Evolutionary conservation across 2,888 invertebrate genomes (phyloP).

Genomic region (Gymnoscelis rufifasciata): DNA sequence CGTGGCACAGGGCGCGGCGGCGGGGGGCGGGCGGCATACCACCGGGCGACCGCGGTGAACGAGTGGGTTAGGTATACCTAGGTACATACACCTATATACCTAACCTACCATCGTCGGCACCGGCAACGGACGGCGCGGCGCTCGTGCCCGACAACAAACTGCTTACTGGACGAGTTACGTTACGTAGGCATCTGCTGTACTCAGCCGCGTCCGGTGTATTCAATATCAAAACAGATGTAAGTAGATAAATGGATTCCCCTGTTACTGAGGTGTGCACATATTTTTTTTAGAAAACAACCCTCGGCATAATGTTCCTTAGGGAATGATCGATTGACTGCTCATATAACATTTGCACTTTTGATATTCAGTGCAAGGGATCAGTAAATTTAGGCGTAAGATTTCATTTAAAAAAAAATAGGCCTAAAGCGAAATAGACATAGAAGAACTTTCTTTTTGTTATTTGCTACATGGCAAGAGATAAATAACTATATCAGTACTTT

Average conservation of each 20-base stretch:
- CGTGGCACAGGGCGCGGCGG: constrained; percentile 44
- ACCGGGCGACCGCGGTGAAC: constrained; percentile 59
- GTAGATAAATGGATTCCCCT: neutral
- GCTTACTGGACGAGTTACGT: constrained; percentile 77
- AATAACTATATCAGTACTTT: too few species aligned
- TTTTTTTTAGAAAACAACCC: too few species aligned
- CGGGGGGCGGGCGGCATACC: constrained; percentile 62
- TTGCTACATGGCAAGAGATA: too few species aligned
- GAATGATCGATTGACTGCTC: too few species aligned
- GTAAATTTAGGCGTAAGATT: too few species aligned
- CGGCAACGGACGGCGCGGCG: constrained; percentile 57
- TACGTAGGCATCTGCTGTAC: constrained; percentile 63
- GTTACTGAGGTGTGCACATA: too few species aligned
- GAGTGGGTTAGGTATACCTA: constrained; percentile 43
- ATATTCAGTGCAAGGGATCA: too few species aligned
- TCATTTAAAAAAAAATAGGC: too few species aligned
- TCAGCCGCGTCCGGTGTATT: constrained; percentile 46
- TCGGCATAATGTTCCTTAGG: too few species aligned
- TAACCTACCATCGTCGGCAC: constrained; percentile 14
- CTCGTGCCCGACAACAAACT: constrained; percentile 78
- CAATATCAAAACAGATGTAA: neutral
- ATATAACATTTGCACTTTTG: too few species aligned
- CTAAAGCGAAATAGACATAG: too few species aligned
- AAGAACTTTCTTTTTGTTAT: too few species aligned
- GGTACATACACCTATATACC: constrained; percentile 6